Percentiles rank a stretch among this genome's conserved stretches.
phyloP scores from a whole-genome alignment of 2,888 invertebrate species.

The Noctua janthina region DNA sequence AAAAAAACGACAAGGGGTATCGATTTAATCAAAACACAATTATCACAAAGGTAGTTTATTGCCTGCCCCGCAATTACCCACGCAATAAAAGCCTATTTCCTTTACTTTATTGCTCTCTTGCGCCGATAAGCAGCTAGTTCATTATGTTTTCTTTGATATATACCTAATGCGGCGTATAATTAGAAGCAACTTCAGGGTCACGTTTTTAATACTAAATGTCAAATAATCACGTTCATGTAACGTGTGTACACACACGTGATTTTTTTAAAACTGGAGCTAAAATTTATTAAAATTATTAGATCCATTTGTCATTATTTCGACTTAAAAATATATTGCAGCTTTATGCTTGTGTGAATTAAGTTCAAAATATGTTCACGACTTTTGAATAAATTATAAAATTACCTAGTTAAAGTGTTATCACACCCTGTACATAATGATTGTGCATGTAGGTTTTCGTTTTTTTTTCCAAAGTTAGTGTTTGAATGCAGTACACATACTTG shows the following conservation, averaged over 20 bases:
- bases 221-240: neutral
- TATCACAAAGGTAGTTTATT: constrained; percentile 41
- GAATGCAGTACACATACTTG: neutral
- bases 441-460: neutral
- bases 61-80: constrained; percentile 42
- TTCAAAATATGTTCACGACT: neutral
- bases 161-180: constrained; percentile 4
- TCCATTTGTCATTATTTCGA: neutral
- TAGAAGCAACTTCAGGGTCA: constrained; percentile 9
- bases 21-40: constrained; percentile 29
- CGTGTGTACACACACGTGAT: neutral
- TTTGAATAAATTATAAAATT: neutral
- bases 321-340: neutral
- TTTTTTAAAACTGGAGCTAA: neutral
- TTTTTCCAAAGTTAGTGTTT: neutral
- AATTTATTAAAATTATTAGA: neutral
- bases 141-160: constrained; percentile 30
- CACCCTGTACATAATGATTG: neutral
- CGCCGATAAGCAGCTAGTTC: constrained; percentile 47
- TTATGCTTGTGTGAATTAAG: neutral
- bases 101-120: constrained; percentile 47
- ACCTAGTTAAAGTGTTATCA: neutral
- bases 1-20: neutral
- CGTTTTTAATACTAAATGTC: neutral
- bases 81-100: constrained; percentile 57